Evolutionary conservation across 2,113 vertebrate species (phyloP).

Genomic region (Genyomyrus donnyi): DNA sequence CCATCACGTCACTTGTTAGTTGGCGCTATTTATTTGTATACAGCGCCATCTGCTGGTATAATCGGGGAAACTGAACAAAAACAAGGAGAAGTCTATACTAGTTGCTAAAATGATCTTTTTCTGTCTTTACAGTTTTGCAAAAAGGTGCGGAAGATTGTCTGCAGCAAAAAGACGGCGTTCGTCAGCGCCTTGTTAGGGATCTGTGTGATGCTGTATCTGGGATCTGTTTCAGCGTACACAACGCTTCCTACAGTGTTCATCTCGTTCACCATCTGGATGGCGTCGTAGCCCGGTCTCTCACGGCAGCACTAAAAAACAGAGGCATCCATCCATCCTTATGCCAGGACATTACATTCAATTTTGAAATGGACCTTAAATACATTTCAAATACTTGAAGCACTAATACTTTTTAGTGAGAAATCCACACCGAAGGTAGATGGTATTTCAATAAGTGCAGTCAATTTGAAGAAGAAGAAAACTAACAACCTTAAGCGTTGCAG

Average conservation of each 20-base stretch:
- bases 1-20: no score
- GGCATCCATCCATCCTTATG: not conserved
- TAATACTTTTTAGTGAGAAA: not conserved
- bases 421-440: not conserved
- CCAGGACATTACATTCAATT: not conserved
- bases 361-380: not conserved
- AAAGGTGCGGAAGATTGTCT: conserved; percentile 54
- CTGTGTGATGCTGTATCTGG: conserved; percentile 41
- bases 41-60: conserved; percentile 41
- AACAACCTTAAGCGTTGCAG: not conserved
- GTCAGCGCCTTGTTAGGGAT: conserved; percentile 49
- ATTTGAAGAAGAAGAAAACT: not conserved
- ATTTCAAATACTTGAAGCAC: not conserved
- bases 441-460: not conserved
- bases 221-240: conserved; percentile 40
- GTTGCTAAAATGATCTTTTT: not conserved
- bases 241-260: conserved; percentile 44
- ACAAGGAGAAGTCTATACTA: not conserved
- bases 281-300: conserved; percentile 39
- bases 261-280: conserved; percentile 70
- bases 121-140: conserved; percentile 59
- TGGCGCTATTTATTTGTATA: not conserved
- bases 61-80: not conserved
- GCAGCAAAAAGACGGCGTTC: conserved; percentile 51
- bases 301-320: not conserved